These are phyloP conservation scores for Pangasius larnaudii DNA, from an alignment of 2,797 vertebrate species.

Conservation along the genomic window DNA sequence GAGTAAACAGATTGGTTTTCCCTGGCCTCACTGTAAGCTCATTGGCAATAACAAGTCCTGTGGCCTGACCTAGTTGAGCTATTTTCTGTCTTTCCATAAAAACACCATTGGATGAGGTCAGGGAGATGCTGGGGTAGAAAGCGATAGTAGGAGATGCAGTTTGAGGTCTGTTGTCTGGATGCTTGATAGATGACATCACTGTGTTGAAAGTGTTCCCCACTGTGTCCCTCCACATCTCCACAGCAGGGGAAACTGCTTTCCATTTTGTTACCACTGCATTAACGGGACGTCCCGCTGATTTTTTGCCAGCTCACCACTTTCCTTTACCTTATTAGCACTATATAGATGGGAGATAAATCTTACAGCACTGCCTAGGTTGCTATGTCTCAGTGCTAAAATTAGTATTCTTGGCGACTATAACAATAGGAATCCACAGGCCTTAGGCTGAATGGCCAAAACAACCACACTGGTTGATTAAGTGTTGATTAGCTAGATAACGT, in stretches of 20 bases:
- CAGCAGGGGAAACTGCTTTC: conserved; percentile 52
- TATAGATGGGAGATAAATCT: conserved; percentile 50
- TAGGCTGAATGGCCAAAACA: conserved; percentile 31
- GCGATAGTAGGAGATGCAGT: conserved; percentile 57
- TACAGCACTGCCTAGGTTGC: conserved; percentile 20
- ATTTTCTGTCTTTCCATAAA: conserved; percentile 59
- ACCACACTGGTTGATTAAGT: conserved; percentile 41
- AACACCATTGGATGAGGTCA: conserved; percentile 58
- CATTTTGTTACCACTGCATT: conserved; percentile 54
- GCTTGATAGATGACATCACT: conserved; percentile 59
- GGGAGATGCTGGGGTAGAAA: conserved; percentile 48
- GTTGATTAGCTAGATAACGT: conserved; percentile 8
- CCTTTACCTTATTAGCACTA: conserved; percentile 51
- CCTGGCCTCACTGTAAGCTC: conserved; percentile 45
- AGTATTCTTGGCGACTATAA: conserved; percentile 30
- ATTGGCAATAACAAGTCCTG: conserved; percentile 54
- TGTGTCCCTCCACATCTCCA: conserved; percentile 47
- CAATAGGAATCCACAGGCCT: not conserved
- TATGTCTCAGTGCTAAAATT: conserved; percentile 27
- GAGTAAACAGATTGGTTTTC: conserved; percentile 43
- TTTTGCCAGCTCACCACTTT: conserved; percentile 43
- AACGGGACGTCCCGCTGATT: conserved; percentile 52
- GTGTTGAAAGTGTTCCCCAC: conserved; percentile 53
- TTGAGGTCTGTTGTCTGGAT: conserved; percentile 62
- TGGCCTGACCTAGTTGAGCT: conserved; percentile 51